Percentiles rank a stretch among this genome's conserved stretches.
Evolutionary conservation across 2,797 vertebrate genomes (phyloP).

Genomic region (Pelochelys cantorii): DNA sequence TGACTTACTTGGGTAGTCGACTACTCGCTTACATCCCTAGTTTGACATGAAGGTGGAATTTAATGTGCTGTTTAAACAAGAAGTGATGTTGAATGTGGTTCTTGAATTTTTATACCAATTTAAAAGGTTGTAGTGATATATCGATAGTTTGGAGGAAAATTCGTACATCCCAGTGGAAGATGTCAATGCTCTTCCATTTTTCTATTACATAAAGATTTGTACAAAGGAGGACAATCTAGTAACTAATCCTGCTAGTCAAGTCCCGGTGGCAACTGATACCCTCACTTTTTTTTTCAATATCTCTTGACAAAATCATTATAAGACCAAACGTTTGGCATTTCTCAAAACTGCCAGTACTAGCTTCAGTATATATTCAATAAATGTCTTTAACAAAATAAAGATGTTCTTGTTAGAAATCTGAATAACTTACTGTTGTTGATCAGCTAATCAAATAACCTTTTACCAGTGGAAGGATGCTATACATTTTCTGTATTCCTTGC

Average conservation of each 20-base stretch:
- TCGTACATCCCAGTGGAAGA: not conserved
- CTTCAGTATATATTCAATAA: not conserved
- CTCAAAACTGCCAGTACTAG: not conserved
- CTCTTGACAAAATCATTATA: not conserved
- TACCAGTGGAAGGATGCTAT: not conserved
- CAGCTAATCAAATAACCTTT: not conserved
- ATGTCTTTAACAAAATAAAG: not conserved
- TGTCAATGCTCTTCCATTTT: not conserved
- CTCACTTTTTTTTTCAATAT: not conserved
- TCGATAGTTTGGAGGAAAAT: slow-evolving; percentile 20
- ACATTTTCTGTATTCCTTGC: not conserved
- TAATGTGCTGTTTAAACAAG: not conserved
- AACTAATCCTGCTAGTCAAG: not conserved
- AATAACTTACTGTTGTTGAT: not conserved
- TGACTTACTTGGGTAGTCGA: no score
- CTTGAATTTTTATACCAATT: not conserved
- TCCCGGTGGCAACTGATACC: not conserved
- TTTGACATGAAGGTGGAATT: not conserved
- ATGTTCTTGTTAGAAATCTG: not conserved
- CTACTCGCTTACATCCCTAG: no score
- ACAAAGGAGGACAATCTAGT: not conserved
- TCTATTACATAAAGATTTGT: not conserved
- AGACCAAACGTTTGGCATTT: not conserved
- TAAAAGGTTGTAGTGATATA: slow-evolving; percentile 50
- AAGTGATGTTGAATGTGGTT: not conserved